Evolutionary conservation across 2,888 invertebrate genomes (phyloP).

Genomic region (Lithodes maja): DNA sequence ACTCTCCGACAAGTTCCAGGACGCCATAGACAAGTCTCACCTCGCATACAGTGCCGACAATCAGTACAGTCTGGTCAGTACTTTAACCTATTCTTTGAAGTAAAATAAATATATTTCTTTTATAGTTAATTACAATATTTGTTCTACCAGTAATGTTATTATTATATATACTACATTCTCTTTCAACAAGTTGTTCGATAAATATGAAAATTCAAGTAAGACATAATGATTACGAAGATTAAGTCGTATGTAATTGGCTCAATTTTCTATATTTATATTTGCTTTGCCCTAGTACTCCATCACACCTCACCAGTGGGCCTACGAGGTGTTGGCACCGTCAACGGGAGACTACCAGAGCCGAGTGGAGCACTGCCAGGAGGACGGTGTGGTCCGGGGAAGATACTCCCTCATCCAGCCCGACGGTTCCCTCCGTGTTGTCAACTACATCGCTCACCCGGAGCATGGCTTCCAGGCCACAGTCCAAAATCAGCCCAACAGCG

Average conservation of each 20-base stretch:
- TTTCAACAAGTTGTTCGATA: too few species aligned
- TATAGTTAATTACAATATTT: too few species aligned
- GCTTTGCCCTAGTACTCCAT: background rate
- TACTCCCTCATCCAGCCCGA: conserved; percentile 37
- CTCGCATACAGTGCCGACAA: background rate
- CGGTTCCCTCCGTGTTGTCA: conserved; percentile 36
- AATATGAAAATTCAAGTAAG: too few species aligned
- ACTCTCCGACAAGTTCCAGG: background rate
- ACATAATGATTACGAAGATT: too few species aligned
- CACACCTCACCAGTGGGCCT: conserved; percentile 42
- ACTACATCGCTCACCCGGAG: conserved; percentile 38
- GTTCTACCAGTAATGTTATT: too few species aligned
- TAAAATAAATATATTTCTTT: too few species aligned
- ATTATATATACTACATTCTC: too few species aligned
- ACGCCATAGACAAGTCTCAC: background rate
- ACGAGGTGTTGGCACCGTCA: conserved; percentile 38
- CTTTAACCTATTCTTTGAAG: too few species aligned
- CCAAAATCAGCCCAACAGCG: conserved; percentile 9
- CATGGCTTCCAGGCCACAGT: conserved; percentile 43
- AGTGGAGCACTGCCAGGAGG: conserved; percentile 26
- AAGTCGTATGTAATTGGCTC: too few species aligned
- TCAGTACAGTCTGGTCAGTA: background rate
- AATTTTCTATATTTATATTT: too few species aligned
- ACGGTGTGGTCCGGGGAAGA: conserved; percentile 37
- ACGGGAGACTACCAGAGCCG: conserved; percentile 42